Base-by-base conservation (phyloP, 1,140 invertebrate genomes). In the Leptinotarsa defecta region DNA sequence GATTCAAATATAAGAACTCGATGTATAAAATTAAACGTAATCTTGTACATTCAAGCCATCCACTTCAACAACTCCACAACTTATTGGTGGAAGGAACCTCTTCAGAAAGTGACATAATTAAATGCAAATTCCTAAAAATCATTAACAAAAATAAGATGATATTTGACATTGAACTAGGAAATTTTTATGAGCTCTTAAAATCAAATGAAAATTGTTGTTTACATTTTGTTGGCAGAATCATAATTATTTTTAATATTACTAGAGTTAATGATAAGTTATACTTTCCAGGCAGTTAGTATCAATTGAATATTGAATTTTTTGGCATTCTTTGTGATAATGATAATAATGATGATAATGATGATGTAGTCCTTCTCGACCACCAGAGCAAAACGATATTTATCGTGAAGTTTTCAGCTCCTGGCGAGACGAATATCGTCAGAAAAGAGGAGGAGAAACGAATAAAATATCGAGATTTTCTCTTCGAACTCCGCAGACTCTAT, bases 1-100 rank as follows among this genome's bases (percentile, higher is more conserved):
- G 68, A 63, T 75, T 75, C 34, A 75, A 75, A 71, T 75, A 62
- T 64, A 68, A 75, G 57, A 74, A 75, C 69, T 75, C 48, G 27
- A 48, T 75, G 74, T 71, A 48, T 24, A 24, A 64, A 6, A 61
- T 75, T 71, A 64, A 75, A 71, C n/a, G n/a, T 6, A 71, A 49
- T 48, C 24, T 75, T 3, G 57, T 71, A 64, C 20, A 68, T 13
- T 71, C 48, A 48, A 71, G 69, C 19, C 49, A 63, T 20, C 74
- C 74, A 24, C 57, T 75, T 3, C 74, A 75, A 64, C 74, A 75
- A 71, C 49, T 75, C 34, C 5, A 71, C n/a, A 71, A 71, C 62
- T 62, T 68, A 49, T 64, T 64, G 19, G 63, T 64, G 63, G 63
- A 64, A 24, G 63, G 63, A 64, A 22, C 63, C 24, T 20, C 13